Conservation (phyloP, 2,888 invertebrate genomes). For the Brachypalpus laphriformis region DNA sequence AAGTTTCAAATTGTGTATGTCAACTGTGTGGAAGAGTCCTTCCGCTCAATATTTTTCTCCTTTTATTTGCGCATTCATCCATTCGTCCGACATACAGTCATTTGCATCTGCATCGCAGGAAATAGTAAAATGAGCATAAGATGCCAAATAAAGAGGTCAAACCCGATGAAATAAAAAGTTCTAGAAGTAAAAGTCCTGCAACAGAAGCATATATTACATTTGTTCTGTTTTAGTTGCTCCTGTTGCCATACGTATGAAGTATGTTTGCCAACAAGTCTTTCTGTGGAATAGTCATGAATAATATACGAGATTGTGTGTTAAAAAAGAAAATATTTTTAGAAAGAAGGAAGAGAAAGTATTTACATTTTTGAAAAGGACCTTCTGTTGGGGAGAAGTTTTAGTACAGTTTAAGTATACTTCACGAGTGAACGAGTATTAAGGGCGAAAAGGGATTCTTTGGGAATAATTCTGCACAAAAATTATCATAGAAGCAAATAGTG, state of each 20-base stretch:
- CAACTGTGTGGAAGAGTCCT: constrained; percentile 18
- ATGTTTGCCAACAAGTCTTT: constrained; percentile 3
- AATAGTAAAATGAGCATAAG: not conserved
- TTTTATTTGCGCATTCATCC: constrained; percentile 25
- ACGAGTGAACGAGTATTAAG: not conserved
- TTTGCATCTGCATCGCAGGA: constrained; percentile 10
- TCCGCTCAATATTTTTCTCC: not conserved
- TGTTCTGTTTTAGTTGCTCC: constrained; percentile 7
- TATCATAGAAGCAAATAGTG: too few species aligned
- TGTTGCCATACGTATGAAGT: not conserved
- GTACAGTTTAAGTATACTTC: constrained; percentile 2
- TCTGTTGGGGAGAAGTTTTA: not conserved
- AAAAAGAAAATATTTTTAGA: not conserved
- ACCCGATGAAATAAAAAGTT: not conserved
- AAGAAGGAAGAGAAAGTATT: not conserved
- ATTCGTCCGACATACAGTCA: constrained; percentile 13
- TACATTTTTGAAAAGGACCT: constrained; percentile 5
- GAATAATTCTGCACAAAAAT: too few species aligned
- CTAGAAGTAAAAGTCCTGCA: not conserved
- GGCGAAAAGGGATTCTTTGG: too few species aligned
- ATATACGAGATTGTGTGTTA: not conserved
- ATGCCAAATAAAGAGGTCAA: not conserved
- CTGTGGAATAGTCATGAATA: constrained; percentile 5
- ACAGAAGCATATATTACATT: constrained; percentile 6
- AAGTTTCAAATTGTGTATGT: constrained; percentile 16